Evolutionary conservation across 2,797 vertebrate species (phyloP), one percentile per base, ranked within the genome.

Genomic region (Pipistrellus nathusii): DNA sequence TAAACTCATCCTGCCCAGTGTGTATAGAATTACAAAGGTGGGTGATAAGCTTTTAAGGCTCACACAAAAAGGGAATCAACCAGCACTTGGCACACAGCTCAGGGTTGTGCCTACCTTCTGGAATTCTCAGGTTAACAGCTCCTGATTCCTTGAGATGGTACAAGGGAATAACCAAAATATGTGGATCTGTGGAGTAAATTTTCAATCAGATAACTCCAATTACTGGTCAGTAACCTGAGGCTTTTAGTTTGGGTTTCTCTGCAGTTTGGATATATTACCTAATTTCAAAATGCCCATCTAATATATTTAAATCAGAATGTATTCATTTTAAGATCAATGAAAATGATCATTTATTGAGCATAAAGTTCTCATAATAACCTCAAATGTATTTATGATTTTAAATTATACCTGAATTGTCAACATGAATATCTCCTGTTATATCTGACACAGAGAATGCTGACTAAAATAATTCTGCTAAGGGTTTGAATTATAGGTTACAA

Each of bases 41-140:
- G 51, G 18, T 85, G 78, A 96, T 69, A 90, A 85, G 51, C 85
- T 97, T 35, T 71, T 94, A 90, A 92, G 84, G 59, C 86, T 97
- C 95, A 30, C 32, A 72, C 92, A 95, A 82, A 90, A 94, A 88
- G 77, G 86, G 95, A 96, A 91, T 92, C 94, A 92, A 88, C 69
- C 85, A 88, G 85, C 73, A 72, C 80, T 96, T 97, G 95, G 95
- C 96, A 96, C 85, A 73, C 75, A 64, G 93, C 85, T 95, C 85
- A 95, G 95, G 64, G 88, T 78, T 46, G 85, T 85, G 91, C 94
- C 96, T 96, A 68, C 92, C 76, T 96, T 93, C 86, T 93, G 88
- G 94, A 95, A 96, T 96, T 96, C 93, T 97, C 85, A 90, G 94
- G 96, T 97, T 94, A 93, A 92, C 85, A 96, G 73, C 94, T 95